Percentiles rank a stretch among this genome's conserved stretches.
Evolutionary conservation across 2,888 invertebrate genomes (phyloP).

Genomic region (Synergus umbraculus): DNA sequence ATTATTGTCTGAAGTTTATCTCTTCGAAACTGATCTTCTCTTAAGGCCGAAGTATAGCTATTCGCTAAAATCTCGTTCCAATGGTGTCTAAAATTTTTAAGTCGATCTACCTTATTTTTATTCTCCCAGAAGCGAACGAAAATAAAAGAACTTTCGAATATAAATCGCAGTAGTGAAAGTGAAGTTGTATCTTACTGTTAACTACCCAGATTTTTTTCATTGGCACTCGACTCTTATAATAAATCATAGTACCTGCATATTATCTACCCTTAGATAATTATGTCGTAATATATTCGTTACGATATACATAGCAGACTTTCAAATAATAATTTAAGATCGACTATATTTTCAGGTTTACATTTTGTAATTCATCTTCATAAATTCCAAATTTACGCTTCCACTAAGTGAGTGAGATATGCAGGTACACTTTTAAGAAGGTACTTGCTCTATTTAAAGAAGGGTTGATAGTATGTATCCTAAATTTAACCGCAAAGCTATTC

Average conservation of each 20-base stretch:
- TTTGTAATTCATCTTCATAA: too few species aligned
- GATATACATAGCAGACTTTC: not conserved
- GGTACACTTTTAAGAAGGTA: not conserved
- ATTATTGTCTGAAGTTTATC: not conserved
- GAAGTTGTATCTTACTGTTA: slow-evolving; percentile 7
- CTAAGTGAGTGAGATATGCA: not conserved
- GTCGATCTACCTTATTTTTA: not conserved
- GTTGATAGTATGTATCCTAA: not conserved
- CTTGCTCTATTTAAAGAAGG: slow-evolving; percentile 22
- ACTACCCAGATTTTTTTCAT: slow-evolving; percentile 20
- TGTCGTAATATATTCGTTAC: not conserved
- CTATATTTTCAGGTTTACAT: too few species aligned
- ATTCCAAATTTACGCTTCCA: too few species aligned
- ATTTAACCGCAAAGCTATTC: slow-evolving; percentile 8
- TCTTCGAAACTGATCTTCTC: slow-evolving; percentile 21
- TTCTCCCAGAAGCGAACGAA: not conserved
- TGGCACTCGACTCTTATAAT: not conserved
- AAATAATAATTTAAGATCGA: not conserved
- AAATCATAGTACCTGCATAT: not conserved
- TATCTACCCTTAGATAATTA: not conserved
- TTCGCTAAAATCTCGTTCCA: slow-evolving; percentile 1
- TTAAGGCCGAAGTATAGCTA: not conserved
- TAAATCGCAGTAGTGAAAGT: slow-evolving; percentile 25
- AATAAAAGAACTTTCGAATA: slow-evolving; percentile 28
- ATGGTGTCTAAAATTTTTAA: not conserved